A percentile compares a stretch with the other conserved stretches of the same genome.
These are phyloP conservation scores for Gibbula magus DNA, from an alignment of 2,888 invertebrate genomes.

Conservation along the genomic window DNA sequence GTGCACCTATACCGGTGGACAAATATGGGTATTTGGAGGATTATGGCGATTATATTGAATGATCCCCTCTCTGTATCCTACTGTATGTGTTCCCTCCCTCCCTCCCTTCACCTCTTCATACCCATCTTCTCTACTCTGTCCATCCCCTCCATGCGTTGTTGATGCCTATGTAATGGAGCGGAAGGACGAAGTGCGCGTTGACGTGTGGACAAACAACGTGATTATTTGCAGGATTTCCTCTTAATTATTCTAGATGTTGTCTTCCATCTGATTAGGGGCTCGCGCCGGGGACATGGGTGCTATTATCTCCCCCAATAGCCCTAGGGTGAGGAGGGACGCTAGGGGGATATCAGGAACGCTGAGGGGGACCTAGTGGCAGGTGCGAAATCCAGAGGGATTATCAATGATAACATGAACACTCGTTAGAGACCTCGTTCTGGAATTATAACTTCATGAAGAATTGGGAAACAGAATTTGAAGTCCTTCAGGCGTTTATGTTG, in stretches of 20 bases:
- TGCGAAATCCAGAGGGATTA: constrained; percentile 1
- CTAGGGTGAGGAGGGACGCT: background rate
- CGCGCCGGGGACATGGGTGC: background rate
- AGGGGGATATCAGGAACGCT: background rate
- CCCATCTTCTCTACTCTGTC: too few species aligned
- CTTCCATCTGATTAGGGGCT: background rate
- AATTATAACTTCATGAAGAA: background rate
- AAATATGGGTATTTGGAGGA: too few species aligned
- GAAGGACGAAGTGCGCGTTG: background rate
- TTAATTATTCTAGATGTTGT: constrained; percentile 12
- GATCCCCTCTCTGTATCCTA: too few species aligned
- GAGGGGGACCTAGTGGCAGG: background rate
- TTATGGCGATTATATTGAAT: too few species aligned
- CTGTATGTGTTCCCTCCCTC: too few species aligned
- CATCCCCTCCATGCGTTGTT: too few species aligned
- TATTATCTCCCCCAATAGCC: background rate
- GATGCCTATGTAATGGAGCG: background rate
- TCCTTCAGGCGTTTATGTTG: too few species aligned
- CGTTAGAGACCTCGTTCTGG: background rate
- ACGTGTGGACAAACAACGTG: background rate
- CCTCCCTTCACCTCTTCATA: too few species aligned
- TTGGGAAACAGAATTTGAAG: too few species aligned
- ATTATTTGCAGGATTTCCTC: background rate
- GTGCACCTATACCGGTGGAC: too few species aligned
- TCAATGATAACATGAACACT: background rate